phyloP scores from a whole-genome alignment of 2,888 invertebrate species.

The Dilophus febrilis region DNA sequence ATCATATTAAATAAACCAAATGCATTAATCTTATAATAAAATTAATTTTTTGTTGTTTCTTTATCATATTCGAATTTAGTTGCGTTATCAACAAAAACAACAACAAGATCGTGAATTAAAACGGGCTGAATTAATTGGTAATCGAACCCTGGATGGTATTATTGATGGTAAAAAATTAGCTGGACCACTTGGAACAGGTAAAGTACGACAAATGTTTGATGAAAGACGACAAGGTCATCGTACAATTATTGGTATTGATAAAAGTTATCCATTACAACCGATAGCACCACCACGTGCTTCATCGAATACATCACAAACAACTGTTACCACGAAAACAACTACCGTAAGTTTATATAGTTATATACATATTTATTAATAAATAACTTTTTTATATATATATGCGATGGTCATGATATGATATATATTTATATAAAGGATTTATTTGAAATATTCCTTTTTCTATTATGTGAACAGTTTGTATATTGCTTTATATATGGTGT shows the following conservation, averaged over 20 bases:
- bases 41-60: no score
- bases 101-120: slow-evolving; percentile 66
- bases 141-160: slow-evolving; percentile 1
- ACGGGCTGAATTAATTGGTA: slow-evolving; percentile 43
- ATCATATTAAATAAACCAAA: no score
- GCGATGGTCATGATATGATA: slow-evolving; percentile 1
- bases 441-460: no score
- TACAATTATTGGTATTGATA: slow-evolving; percentile 62
- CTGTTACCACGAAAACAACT: slow-evolving; percentile 10
- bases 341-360: background rate
- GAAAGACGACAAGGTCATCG: slow-evolving; percentile 49
- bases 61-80: slow-evolving; percentile 34
- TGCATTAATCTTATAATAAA: no score
- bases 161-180: slow-evolving; percentile 12
- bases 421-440: no score
- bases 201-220: slow-evolving; percentile 67
- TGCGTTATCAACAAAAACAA: slow-evolving; percentile 67
- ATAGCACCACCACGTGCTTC: slow-evolving; percentile 32
- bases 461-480: no score
- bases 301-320: background rate
- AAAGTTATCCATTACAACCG: slow-evolving; percentile 66
- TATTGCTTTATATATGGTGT: no score
- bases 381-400: background rate
- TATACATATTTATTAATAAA: no score
- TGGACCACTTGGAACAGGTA: slow-evolving; percentile 22